Evolutionary conservation across 2,888 invertebrate species (phyloP).

Genomic region (Cephalotes varians): DNA sequence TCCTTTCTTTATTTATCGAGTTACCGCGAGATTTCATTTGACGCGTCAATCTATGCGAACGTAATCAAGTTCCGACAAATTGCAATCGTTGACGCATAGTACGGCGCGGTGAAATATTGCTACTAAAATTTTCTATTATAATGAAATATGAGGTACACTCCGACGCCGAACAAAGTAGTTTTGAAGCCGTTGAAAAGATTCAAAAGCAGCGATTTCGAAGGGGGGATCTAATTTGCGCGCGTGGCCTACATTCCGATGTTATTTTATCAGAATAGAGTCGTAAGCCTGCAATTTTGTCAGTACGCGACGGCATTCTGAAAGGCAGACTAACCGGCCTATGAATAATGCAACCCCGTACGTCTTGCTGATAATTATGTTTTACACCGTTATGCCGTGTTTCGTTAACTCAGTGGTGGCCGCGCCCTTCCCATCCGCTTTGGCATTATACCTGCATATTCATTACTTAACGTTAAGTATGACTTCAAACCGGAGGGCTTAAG

Average conservation of each 20-base stretch:
- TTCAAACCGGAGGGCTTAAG: constrained; percentile 61
- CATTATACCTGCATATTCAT: constrained; percentile 83
- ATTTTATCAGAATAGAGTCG: constrained; percentile 68
- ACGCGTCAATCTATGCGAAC: constrained; percentile 25
- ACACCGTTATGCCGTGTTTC: constrained; percentile 83
- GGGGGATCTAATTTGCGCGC: constrained; percentile 30
- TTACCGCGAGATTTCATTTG: constrained; percentile 3
- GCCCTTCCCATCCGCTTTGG: constrained; percentile 76
- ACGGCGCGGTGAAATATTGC: constrained; percentile 25
- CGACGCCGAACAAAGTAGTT: constrained; percentile 21
- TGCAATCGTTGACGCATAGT: constrained; percentile 15
- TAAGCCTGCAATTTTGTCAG: constrained; percentile 77
- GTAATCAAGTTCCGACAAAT: constrained; percentile 33
- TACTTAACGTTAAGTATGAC: constrained; percentile 80
- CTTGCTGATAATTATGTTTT: constrained; percentile 84
- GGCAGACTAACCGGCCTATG: constrained; percentile 80
- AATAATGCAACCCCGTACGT: constrained; percentile 82
- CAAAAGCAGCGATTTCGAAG: constrained; percentile 11
- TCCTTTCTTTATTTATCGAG: not conserved
- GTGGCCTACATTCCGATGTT: constrained; percentile 51
- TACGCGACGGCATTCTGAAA: constrained; percentile 76
- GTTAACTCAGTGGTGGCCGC: constrained; percentile 78
- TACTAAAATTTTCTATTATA: constrained; percentile 42
- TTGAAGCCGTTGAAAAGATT: constrained; percentile 16
- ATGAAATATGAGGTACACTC: constrained; percentile 20